These are phyloP conservation scores for Montipora foliosa DNA, from an alignment of 64 coral and sea anemone species.

Conservation along the genomic window DNA sequence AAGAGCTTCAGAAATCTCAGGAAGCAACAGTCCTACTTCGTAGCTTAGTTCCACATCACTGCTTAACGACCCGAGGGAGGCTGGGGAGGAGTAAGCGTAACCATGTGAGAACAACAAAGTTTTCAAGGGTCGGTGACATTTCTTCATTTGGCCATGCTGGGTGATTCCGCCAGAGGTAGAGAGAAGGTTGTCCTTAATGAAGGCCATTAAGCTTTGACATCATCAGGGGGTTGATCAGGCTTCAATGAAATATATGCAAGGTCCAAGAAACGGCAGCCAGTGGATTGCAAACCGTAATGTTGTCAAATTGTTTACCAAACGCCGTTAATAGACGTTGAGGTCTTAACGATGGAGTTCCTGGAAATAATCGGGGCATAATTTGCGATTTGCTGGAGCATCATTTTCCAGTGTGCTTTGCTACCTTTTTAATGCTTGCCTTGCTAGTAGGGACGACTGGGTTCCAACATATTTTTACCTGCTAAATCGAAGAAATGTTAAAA, in stretches of 20 bases:
- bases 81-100: conserved; percentile 23
- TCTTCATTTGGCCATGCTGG: conserved; percentile 21
- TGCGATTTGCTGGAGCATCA: neutral
- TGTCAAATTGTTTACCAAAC: neutral
- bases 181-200: conserved; percentile 44
- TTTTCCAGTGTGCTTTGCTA: neutral
- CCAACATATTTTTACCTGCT: too few relatives aligned
- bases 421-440: neutral
- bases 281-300: too few relatives aligned
- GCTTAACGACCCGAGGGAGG: conserved; percentile 1
- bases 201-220: conserved; percentile 10
- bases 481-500: too few relatives aligned
- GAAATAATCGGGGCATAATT: too few relatives aligned
- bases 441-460: too few relatives aligned
- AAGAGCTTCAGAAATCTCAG: conserved; percentile 29
- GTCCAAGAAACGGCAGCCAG: too few relatives aligned
- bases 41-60: conserved; percentile 11
- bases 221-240: conserved; percentile 6
- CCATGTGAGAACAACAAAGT: conserved; percentile 54
- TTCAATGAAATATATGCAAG: conserved; percentile 5
- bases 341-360: neutral
- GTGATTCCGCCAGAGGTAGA: neutral
- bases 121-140: conserved; percentile 20
- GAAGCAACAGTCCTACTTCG: conserved; percentile 11
- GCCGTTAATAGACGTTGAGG: neutral